Evolutionary conservation across 2,888 invertebrate genomes (phyloP).

Genomic region (Melolontha melolontha): DNA sequence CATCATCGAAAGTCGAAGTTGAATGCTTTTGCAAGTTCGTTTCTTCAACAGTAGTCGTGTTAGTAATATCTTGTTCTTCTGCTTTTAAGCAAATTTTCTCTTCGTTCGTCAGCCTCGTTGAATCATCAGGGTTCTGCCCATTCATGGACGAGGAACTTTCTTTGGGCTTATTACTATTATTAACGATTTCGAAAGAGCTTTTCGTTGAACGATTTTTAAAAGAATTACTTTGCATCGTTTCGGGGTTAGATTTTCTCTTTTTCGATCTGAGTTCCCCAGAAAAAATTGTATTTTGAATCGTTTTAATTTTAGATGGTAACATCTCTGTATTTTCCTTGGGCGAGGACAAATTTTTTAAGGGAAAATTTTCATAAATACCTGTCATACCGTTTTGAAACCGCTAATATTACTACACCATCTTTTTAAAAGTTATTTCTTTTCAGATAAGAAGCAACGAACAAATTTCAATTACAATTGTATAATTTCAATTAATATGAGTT

Average conservation of each 20-base stretch:
- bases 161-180: conserved; percentile 28
- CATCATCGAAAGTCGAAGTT: conserved; percentile 70
- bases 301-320: conserved; percentile 52
- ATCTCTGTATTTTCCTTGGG: conserved; percentile 31
- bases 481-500: no score
- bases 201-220: conserved; percentile 53
- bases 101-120: conserved; percentile 46
- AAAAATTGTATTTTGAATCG: conserved; percentile 53
- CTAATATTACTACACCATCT: not conserved
- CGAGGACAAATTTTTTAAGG: conserved; percentile 53
- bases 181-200: conserved; percentile 41
- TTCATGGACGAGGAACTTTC: conserved; percentile 36
- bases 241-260: conserved; percentile 59
- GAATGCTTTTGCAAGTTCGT: conserved; percentile 54
- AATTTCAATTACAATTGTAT: no score
- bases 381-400: conserved; percentile 19
- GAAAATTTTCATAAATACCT: conserved; percentile 61
- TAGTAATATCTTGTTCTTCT: conserved; percentile 44
- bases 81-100: conserved; percentile 47
- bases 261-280: conserved; percentile 52
- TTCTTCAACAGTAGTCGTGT: conserved; percentile 42
- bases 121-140: conserved; percentile 38
- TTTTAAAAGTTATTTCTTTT: not conserved
- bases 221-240: conserved; percentile 52
- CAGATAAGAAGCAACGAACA: not conserved